Base-by-base conservation (phyloP, 2,113 vertebrate species). In the Motacilla tschutschensis region DNA sequence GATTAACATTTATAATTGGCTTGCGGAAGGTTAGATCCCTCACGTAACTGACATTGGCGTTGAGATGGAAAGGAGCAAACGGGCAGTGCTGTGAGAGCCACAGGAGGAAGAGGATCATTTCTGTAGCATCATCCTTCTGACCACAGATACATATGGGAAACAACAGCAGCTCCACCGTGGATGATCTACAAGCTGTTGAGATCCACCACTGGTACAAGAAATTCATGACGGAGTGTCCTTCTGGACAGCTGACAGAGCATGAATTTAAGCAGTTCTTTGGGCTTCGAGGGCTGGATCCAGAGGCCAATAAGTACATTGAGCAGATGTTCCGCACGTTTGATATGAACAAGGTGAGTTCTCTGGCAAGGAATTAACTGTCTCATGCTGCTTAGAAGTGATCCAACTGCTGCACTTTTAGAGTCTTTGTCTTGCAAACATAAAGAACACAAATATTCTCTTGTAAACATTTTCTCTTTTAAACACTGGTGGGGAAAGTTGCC, bases 191-290 rank as follows among this genome's bases (percentile, higher is more conserved):
- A 95, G 97, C 98, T 2, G 97, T 99, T 10, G 98, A 99, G 95
- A 98, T 99, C 97, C 98, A 99, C 92, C 97, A 98, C 62, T 99
- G 98, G 98, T 98, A 99, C 96, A 99, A 99, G 93, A 99, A 99
- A 96, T 99, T 99, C 95, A 98, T 99, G 98, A 98, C 92, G 0
- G 98, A 99, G 79, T 99, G 98, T 81, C 98, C 98, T 12, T 99
- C 98, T 2, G 98, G 98, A 17, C 98, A 99, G 95, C 97, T 99
- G 94, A 98, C 98, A 0, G 97, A 98, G 87, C 97, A 99, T 17
- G 98, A 99, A 94, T 99, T 99, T 93, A 99, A 99, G 91, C 98
- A 98, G 95, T 99, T 99, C 94, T 98, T 99, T 44, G 98, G 98
- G 33, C 96, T 99, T 67, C 92, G 96, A 38, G 98, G 98, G 29